Conservation (phyloP, 2,113 vertebrate genomes). For the Alethe castanea region DNA sequence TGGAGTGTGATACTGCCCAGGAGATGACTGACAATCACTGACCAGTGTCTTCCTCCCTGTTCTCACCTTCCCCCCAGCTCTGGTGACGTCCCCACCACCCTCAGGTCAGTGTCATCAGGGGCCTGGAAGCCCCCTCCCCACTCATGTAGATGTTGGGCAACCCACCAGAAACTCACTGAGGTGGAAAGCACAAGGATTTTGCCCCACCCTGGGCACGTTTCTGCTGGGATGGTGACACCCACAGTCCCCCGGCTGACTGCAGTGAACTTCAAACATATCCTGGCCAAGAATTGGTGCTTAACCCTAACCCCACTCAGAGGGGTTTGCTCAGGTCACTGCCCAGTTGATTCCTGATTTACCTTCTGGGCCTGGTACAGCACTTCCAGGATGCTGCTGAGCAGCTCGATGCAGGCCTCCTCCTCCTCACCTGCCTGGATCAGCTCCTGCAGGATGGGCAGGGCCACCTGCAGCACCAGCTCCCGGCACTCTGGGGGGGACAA, state of each 20-base stretch:
- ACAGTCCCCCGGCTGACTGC: neutral
- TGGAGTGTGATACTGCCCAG: rapidly evolving
- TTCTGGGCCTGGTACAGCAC: conserved; percentile 46
- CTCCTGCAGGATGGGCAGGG: conserved; percentile 11
- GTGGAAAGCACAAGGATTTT: neutral
- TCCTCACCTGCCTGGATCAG: conserved; percentile 34
- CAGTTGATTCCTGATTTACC: neutral
- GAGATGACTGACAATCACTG: rapidly evolving
- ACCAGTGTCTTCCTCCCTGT: neutral
- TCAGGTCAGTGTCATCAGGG: neutral
- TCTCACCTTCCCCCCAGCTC: no score
- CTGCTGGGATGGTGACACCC: neutral
- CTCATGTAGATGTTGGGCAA: neutral
- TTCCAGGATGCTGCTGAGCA: conserved; percentile 66
- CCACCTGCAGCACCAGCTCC: conserved; percentile 31
- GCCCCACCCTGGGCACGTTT: neutral
- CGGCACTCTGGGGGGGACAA: conserved; percentile 26
- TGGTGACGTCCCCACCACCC: rapidly evolving
- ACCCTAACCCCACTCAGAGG: rapidly evolving
- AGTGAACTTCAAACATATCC: rapidly evolving
- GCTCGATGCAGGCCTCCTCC: conserved; percentile 40
- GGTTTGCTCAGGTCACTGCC: neutral
- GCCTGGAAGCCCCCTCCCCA: neutral
- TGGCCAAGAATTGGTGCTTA: neutral
- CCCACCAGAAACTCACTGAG: neutral